These are phyloP conservation scores for Pterois miles DNA, from an alignment of 2,797 vertebrate genomes.

Conservation along the genomic window DNA sequence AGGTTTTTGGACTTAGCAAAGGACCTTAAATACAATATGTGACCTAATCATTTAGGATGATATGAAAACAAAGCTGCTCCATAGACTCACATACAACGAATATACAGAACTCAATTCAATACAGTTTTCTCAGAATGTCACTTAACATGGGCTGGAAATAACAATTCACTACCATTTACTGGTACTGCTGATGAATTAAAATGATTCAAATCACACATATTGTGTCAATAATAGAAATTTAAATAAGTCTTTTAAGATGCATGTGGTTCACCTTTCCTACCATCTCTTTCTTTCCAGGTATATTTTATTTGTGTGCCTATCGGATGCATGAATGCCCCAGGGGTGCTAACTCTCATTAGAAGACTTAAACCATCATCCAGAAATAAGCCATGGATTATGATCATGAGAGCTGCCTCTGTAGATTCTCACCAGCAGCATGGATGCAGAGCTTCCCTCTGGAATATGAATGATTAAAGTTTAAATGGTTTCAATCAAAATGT, in stretches of 20 bases:
- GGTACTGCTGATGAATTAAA: not conserved
- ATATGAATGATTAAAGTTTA: conserved; percentile 21
- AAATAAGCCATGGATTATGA: conserved; percentile 16
- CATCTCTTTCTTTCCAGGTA: conserved; percentile 58
- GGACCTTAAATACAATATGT: not conserved
- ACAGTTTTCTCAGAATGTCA: not conserved
- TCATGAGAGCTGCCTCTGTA: conserved; percentile 1
- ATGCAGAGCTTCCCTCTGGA: conserved; percentile 18
- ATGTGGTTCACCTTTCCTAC: no score
- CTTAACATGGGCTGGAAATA: not conserved
- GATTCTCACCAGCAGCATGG: conserved; percentile 3
- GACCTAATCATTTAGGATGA: no score
- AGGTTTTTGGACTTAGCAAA: not conserved
- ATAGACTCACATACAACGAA: not conserved
- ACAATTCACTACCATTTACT: not conserved
- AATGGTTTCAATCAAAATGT: conserved; percentile 59
- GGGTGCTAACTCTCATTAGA: conserved; percentile 72
- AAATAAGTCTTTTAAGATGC: not conserved
- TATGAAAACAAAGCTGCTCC: not conserved
- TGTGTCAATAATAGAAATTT: not conserved
- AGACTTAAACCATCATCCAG: conserved; percentile 34
- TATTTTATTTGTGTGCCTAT: conserved; percentile 84
- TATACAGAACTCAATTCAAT: not conserved
- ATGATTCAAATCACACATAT: not conserved
- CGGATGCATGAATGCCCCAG: conserved; percentile 82